Percentiles rank a stretch among this genome's conserved stretches.
Conservation (phyloP, 2,113 vertebrate species). For the Elanoides forficatus region DNA sequence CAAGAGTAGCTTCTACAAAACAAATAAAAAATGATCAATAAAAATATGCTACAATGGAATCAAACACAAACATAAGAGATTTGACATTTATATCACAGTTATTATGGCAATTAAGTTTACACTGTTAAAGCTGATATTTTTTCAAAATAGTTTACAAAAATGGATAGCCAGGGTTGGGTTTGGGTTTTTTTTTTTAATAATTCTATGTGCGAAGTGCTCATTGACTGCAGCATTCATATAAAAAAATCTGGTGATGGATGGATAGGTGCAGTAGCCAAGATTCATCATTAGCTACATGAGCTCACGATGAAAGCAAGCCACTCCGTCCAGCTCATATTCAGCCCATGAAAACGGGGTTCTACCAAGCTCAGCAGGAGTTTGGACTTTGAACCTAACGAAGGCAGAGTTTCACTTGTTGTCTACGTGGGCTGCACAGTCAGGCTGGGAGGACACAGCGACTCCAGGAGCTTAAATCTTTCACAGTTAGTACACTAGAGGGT, state of each 20-base stretch:
- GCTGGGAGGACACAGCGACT: neutral
- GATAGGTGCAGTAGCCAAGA: neutral
- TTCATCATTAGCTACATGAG: neutral
- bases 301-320: neutral
- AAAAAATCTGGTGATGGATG: neutral
- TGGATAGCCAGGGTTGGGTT: neutral
- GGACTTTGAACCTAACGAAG: neutral
- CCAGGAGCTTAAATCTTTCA: neutral
- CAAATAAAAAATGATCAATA: slow-evolving; percentile 34
- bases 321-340: neutral
- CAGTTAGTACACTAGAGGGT: neutral
- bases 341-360: neutral
- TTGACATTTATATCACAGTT: neutral
- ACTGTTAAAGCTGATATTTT: neutral
- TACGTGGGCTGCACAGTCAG: neutral
- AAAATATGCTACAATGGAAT: neutral
- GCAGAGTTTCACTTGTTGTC: neutral
- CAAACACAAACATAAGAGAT: neutral
- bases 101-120: neutral
- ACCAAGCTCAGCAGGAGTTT: neutral
- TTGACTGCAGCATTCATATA: neutral
- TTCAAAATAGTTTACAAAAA: neutral
- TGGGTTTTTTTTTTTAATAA: neutral
- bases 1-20: slow-evolving; percentile 68
- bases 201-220: neutral